Percentiles rank a stretch among this genome's conserved stretches.
These are phyloP conservation scores for pig (Sus scrofa) DNA, from an alignment of 2,113 vertebrate genomes.

Conservation along the genomic window DNA sequence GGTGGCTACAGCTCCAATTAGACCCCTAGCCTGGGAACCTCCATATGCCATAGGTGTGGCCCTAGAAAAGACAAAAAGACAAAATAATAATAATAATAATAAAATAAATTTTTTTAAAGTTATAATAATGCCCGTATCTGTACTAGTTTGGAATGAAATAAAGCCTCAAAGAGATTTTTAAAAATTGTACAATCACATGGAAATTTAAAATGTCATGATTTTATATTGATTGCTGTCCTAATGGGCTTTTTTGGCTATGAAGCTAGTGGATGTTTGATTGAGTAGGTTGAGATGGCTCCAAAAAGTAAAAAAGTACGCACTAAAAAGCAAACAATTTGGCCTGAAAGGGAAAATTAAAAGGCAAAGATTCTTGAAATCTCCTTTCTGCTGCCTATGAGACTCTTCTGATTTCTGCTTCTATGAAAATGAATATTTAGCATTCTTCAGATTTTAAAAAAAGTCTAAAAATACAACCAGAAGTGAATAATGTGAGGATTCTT, in stretches of 20 bases:
- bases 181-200: background rate
- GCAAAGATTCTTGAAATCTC: background rate
- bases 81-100: too few relatives aligned
- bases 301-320: background rate
- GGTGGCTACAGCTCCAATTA: too few relatives aligned
- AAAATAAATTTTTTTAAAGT: too few relatives aligned
- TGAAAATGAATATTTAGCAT: conserved; percentile 4
- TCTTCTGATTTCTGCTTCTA: background rate
- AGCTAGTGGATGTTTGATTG: background rate
- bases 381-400: background rate
- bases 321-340: background rate
- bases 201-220: conserved; percentile 13
- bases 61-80: too few relatives aligned
- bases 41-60: too few relatives aligned
- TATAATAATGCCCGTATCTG: background rate
- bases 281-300: background rate
- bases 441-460: background rate
- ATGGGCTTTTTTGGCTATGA: background rate
- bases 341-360: background rate
- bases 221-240: background rate
- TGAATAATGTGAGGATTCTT: background rate
- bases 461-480: background rate
- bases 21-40: too few relatives aligned
- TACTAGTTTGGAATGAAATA: conserved; percentile 10
- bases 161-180: background rate